Percentiles rank a stretch among this genome's conserved stretches.
Evolutionary conservation across 1,140 invertebrate species (phyloP).

Genomic region (Tribolium madens): DNA sequence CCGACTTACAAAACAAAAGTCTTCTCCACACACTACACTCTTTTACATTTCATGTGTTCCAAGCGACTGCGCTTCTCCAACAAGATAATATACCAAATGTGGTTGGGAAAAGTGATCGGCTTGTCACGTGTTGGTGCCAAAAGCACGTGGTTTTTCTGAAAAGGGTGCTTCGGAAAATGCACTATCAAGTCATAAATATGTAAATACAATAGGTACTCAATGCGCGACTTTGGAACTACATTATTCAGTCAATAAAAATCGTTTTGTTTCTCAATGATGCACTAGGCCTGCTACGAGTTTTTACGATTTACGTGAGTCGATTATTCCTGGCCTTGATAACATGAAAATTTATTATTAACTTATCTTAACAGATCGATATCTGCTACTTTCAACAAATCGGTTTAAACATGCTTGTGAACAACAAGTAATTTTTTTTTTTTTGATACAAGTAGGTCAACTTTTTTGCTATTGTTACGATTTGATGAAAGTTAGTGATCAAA

Average conservation of each 20-base stretch:
- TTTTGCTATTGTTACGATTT: too few relatives aligned
- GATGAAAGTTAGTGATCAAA: too few relatives aligned
- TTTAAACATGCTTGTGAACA: too few relatives aligned
- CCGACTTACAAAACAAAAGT: slow-evolving; percentile 2
- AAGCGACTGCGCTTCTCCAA: slow-evolving; percentile 39
- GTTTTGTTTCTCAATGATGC: too few relatives aligned
- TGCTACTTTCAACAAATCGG: neutral
- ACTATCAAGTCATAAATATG: too few relatives aligned
- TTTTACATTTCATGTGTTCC: slow-evolving; percentile 42
- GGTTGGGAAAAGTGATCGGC: slow-evolving; percentile 10
- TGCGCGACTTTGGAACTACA: too few relatives aligned
- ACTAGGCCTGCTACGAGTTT: neutral
- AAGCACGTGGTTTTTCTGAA: slow-evolving; percentile 30
- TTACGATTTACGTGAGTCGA: slow-evolving; percentile 6
- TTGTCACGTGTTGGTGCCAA: slow-evolving; percentile 14
- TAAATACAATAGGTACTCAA: neutral
- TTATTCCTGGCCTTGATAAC: slow-evolving; percentile 6
- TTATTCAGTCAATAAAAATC: too few relatives aligned
- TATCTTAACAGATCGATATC: slow-evolving; percentile 27
- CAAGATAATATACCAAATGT: slow-evolving; percentile 34
- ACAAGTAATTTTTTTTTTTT: too few relatives aligned
- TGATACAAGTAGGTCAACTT: too few relatives aligned
- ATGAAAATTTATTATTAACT: slow-evolving; percentile 33
- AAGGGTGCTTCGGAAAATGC: neutral
- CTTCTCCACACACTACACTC: slow-evolving; percentile 11